Evolutionary conservation across 2,888 invertebrate species (phyloP).

Genomic region (Leptinotarsa rubiginosa): DNA sequence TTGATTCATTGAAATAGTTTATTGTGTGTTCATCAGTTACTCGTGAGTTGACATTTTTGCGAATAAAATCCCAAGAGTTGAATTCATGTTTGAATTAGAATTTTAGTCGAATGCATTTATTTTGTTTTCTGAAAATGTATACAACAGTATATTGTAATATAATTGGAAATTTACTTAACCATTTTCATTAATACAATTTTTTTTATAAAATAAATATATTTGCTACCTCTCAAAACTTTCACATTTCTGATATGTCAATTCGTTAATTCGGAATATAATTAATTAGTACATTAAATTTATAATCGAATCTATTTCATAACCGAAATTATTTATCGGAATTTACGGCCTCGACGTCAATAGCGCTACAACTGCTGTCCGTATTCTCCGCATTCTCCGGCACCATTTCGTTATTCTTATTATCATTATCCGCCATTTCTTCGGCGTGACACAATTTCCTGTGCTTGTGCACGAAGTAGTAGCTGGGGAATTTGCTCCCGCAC

Average conservation of each 20-base stretch:
- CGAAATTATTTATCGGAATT: constrained; percentile 45
- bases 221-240: background rate
- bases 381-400: constrained; percentile 53
- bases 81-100: too few species aligned
- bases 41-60: too few species aligned
- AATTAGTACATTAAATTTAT: background rate
- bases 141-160: too few species aligned
- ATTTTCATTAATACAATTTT: background rate
- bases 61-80: too few species aligned
- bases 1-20: too few species aligned
- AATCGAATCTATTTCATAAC: background rate
- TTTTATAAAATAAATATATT: constrained; percentile 12
- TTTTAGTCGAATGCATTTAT: too few species aligned
- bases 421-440: constrained; percentile 69
- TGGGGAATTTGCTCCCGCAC: constrained; percentile 92
- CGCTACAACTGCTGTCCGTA: constrained; percentile 54
- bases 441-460: constrained; percentile 89
- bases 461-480: constrained; percentile 94
- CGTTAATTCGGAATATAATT: background rate
- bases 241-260: constrained; percentile 10
- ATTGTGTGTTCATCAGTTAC: too few species aligned
- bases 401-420: constrained; percentile 62
- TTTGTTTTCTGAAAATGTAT: too few species aligned
- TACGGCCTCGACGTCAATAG: constrained; percentile 59
- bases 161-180: too few species aligned